Evolutionary conservation across 2,797 vertebrate species (phyloP).

Genomic region (Pangasius sanitwongsei): DNA sequence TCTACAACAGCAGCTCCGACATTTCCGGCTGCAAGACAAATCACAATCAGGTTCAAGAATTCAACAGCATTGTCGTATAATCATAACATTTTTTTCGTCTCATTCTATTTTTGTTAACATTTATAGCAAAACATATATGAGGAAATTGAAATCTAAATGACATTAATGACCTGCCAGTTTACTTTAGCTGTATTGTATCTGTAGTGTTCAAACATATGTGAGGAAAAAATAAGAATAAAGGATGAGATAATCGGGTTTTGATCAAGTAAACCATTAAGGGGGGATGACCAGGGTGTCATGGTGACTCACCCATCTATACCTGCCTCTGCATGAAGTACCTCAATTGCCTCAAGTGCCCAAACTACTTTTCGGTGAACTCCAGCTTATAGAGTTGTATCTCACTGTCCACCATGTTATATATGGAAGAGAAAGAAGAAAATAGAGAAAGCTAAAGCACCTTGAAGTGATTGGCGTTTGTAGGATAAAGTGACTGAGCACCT

Average conservation of each 20-base stretch:
- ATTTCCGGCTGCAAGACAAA: background rate
- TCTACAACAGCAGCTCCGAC: background rate
- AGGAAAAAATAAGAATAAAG: background rate
- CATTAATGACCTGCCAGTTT: background rate
- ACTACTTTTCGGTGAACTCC: background rate
- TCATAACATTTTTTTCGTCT: background rate
- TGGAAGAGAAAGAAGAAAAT: constrained; percentile 20
- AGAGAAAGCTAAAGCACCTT: constrained; percentile 39
- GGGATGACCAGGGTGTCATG: constrained; percentile 6
- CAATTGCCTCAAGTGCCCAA: background rate
- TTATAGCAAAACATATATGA: background rate
- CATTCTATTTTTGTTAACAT: background rate
- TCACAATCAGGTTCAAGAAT: background rate
- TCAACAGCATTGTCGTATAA: background rate
- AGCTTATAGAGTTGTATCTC: background rate
- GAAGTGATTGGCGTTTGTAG: constrained; percentile 53
- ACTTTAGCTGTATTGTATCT: background rate
- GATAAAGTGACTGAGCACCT: constrained; percentile 90
- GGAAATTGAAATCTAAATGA: background rate
- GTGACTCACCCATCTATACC: no score
- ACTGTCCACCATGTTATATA: constrained; percentile 9
- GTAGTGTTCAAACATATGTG: no score
- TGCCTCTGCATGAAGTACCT: background rate
- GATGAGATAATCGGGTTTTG: background rate
- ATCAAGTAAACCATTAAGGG: background rate